Percentiles rank a stretch among this genome's conserved stretches.
phyloP scores from a whole-genome alignment of 1,140 invertebrate genomes.

The Bombus balteatus region DNA sequence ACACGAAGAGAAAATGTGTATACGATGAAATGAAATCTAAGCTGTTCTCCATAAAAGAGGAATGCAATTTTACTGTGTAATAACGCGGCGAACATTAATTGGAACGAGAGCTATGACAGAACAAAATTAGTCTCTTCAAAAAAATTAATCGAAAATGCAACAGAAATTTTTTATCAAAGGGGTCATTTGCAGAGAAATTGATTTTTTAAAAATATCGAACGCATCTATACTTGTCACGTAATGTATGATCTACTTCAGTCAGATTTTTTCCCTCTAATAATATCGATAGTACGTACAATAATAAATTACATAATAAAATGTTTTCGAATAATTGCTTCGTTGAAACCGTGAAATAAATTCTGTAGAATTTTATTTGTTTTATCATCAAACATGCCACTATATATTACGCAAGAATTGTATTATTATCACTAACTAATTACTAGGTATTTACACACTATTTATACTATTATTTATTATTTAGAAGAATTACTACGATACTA shows the following conservation, averaged over 20 bases:
- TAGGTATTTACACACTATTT: no score
- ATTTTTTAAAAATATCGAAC: background rate
- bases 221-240: background rate
- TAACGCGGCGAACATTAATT: background rate
- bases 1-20: background rate
- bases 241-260: background rate
- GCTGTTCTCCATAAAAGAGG: background rate
- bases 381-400: no score
- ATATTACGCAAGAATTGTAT: no score
- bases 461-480: no score
- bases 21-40: background rate
- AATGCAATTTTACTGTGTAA: background rate
- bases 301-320: no score
- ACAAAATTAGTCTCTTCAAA: background rate
- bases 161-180: constrained; percentile 1
- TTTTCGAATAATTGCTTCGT: no score
- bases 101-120: background rate
- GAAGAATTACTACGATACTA: no score
- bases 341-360: no score
- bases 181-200: background rate
- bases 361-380: no score
- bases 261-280: background rate
- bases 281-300: background rate
- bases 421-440: no score
- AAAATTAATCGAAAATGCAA: background rate